A percentile compares a stretch with the other conserved stretches of the same genome.
These are phyloP conservation scores for Paramisgurnus dabryanus DNA, from an alignment of 2,113 vertebrate genomes.

Conservation along the genomic window DNA sequence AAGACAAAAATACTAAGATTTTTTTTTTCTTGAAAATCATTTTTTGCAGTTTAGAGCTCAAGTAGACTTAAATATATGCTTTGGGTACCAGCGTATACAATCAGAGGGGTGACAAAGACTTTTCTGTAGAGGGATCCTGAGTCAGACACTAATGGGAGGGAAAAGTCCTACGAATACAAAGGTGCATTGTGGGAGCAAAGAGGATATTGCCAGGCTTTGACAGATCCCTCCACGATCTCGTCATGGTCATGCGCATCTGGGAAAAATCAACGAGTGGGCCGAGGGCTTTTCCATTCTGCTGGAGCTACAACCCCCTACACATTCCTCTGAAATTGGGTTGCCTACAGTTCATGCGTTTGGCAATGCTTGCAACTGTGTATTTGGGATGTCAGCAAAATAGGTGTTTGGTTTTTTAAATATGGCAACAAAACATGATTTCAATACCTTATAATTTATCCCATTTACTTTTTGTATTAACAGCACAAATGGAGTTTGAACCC, in stretches of 20 bases:
- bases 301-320: not conserved
- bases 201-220: slow-evolving; percentile 54
- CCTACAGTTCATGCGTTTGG: not conserved
- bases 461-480: too few species aligned
- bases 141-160: slow-evolving; percentile 18
- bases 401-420: not conserved
- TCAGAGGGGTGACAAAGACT: slow-evolving; percentile 44
- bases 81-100: not conserved
- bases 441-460: too few species aligned
- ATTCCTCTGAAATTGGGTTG: slow-evolving; percentile 6
- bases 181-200: slow-evolving; percentile 52
- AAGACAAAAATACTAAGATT: too few species aligned
- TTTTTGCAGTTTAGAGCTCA: not conserved
- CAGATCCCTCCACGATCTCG: slow-evolving; percentile 48
- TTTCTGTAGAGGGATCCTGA: slow-evolving; percentile 24
- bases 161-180: slow-evolving; percentile 50
- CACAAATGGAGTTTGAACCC: too few species aligned
- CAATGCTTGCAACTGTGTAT: not conserved
- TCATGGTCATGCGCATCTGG: slow-evolving; percentile 63
- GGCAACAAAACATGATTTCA: not conserved
- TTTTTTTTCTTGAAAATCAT: too few species aligned
- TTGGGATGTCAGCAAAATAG: not conserved
- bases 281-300: slow-evolving; percentile 12
- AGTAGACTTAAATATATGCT: slow-evolving; percentile 23
- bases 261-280: slow-evolving; percentile 39